Base-by-base conservation (phyloP, 2,113 vertebrate species). In the Synodontis membranacea region DNA sequence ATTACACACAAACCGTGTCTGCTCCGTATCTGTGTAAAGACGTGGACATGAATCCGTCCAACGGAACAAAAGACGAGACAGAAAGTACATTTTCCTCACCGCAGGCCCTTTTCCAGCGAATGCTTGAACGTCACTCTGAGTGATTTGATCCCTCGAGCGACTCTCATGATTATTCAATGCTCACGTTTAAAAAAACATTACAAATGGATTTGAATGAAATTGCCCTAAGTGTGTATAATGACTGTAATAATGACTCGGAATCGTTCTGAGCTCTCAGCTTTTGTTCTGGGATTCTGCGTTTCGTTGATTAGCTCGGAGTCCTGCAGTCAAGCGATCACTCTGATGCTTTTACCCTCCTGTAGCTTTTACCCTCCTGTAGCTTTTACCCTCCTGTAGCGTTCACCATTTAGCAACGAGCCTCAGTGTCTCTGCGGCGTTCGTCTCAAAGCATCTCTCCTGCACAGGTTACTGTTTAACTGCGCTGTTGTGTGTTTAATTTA, bases 1-100 rank as follows among this genome's bases (percentile, higher is more conserved):
- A 83, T 14, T 25, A 85, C 70, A 82, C 58, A 64, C 80, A 82
- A 39, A 81, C 7, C 14, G 6, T 50, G 46, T 31, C 52, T 37
- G 25, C 56, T 19, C n/a, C 4, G 75, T 79, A 37, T 79, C 48
- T 80, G 75, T 74, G 79, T 85, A 82, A 86, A 88, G 82, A 90
- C 76, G 28, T 46, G 60, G 72, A 90, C 86, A 75, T 78, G 60
- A 85, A 87, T 85, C 62, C 66, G 79, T 83, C 56, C 17, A 42
- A 14, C 23, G 34, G 44, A 85, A 76, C 83, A 85, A 85, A 86
- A 83, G 80, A 84, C 44, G 31, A 84, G 54, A 54, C 31, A 79
- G 11, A 66, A 11, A 80, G 60, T 54, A 81, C 78, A 82, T 68
- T 84, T 84, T 48, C 39, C 56, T 78, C 72, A 28, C 72, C 21